Evolutionary conservation across 1,140 invertebrate species (phyloP), one percentile per base, ranked within the genome.

Genomic region (Condylostylus longicornis): DNA sequence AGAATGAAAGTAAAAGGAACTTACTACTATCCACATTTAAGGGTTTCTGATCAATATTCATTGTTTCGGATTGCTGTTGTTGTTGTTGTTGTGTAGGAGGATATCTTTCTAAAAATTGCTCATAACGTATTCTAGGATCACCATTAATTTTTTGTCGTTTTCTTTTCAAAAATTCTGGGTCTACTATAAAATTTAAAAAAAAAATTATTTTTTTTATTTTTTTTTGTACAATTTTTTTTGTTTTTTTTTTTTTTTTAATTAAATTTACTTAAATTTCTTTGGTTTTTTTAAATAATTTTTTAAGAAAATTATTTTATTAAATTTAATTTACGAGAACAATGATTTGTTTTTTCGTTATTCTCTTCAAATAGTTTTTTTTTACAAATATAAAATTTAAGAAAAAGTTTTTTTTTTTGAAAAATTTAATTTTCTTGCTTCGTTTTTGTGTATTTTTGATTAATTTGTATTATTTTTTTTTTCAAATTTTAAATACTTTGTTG

Each of bases 11-110:
- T 27, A 42, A 51, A 42, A 50, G 45, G 49, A 64, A 73, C 71
- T 72, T 69, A 74, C 71, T 64, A 62, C 64, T 64, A 52, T 66
- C 65, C 53, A n/a, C n/a, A n/a, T n/a, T n/a, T n/a, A n/a, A n/a
- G n/a, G n/a, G n/a, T n/a, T 65, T 64, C 42, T 55, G 49, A 43
- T 58, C 54, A 43, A 44, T 51, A 37, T 56, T n/a, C n/a, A n/a
- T n/a, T n/a, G n/a, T n/a, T n/a, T n/a, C n/a, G n/a, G n/a, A 44
- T 35, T 47, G 42, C 25, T 40, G 44, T 19, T 63, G 61, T 49
- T 64, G 64, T 40, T 53, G 43, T 30, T 59, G 50, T 35, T 60
- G 50, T 44, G 60, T 55, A 29, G 58, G 60, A 50, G 64, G 61
- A 48, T 71, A 60, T 45, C 66, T 61, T 42, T 60, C 63, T 54